Base-by-base conservation (phyloP, 2,113 vertebrate genomes). In the Sceloporus undulatus region DNA sequence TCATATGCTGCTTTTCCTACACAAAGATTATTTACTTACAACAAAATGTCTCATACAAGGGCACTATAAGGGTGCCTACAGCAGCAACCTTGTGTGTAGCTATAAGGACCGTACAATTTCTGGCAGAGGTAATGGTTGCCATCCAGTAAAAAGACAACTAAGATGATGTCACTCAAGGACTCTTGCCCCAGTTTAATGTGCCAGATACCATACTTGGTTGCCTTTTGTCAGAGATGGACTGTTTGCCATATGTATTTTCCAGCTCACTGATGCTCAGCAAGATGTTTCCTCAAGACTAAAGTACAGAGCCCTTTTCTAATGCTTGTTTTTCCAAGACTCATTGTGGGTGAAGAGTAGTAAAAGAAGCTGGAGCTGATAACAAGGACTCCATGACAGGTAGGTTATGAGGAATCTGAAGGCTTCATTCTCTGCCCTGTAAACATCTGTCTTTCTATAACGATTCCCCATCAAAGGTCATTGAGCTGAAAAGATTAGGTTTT, bases 401-500 rank as follows among this genome's bases (percentile, higher is more conserved):
- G 42, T 92, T 62, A 85, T 34, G 18, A 79, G 40, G 34, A 79
- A 5, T 42, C 1, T 1, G 34, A 34, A 87, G 86, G 62, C 4
- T 19, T 54, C 84, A 88, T 90, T 91, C 56, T 86, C 66, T 90
- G 91, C 85, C 90, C 86, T 87, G 86, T 87, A 94, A 95, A 96
- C 91, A 93, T 91, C 93, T 85, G 91, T 97, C 95, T 82, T 94
- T 95, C 94, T 76, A 89, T 92, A 88, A 93, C 82, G 86, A 82
- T 92, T 85, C 85, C 95, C 94, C 94, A 91, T 95, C 94, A 92
- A 93, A 96, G 97, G 95, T 94, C 96, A 97, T 96, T 97, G 95
- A 98, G 96, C 94, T 97, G 97, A 96, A 95, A 97, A 97, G 96
- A 97, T 97, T 93, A 94, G 88, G 95, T 97, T 98, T 97, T 97